These are phyloP conservation scores for Peromyscus aztecus DNA, from an alignment of 2,797 vertebrate species.

Conservation along the genomic window DNA sequence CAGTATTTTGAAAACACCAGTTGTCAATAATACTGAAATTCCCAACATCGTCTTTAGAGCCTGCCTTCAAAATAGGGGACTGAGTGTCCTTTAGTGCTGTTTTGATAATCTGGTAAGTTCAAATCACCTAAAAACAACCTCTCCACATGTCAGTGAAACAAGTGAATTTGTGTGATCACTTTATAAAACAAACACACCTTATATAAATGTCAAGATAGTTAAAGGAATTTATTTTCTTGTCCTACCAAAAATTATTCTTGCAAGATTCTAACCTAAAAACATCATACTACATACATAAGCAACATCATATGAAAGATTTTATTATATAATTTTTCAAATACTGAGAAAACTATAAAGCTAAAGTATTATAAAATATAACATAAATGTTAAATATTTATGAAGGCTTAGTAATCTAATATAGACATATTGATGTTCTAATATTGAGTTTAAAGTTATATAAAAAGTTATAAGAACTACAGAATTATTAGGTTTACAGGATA, in stretches of 20 bases:
- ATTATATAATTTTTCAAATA: constrained; percentile 50
- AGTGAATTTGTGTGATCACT: background rate
- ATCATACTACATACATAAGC: constrained; percentile 19
- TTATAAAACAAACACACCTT: background rate
- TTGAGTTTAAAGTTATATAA: constrained; percentile 51
- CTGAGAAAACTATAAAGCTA: background rate
- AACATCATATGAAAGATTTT: constrained; percentile 35
- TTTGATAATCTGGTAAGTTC: background rate
- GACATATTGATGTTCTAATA: constrained; percentile 23
- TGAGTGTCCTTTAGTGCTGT: background rate
- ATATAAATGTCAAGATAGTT: background rate
- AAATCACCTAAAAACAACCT: background rate
- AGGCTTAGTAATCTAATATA: constrained; percentile 36
- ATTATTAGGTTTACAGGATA: constrained; percentile 54
- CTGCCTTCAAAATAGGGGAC: background rate
- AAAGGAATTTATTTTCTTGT: background rate
- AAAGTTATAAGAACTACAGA: background rate
- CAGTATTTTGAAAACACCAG: background rate
- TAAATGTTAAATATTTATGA: constrained; percentile 64
- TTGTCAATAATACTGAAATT: background rate
- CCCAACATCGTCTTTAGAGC: background rate
- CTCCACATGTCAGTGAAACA: rapidly evolving
- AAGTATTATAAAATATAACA: constrained; percentile 49
- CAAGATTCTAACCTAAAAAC: background rate
- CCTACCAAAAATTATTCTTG: background rate